Evolutionary conservation across 92 coral and sea anemone genomes (phyloP), one percentile per base, ranked within the genome.

Genomic region (Epizoanthus illoricatus): DNA sequence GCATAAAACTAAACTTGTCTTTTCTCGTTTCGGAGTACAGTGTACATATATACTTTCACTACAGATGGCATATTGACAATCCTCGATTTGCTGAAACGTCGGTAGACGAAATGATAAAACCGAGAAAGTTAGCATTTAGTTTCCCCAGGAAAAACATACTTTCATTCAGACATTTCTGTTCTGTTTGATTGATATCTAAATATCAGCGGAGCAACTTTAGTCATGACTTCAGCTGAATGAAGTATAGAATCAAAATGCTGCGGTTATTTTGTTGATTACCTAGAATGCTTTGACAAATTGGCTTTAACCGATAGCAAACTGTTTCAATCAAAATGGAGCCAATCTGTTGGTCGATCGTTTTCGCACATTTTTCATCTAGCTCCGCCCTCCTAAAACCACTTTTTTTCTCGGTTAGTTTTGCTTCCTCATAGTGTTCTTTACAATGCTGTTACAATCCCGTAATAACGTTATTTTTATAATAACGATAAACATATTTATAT

Each of bases 261-360:
- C 70, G 70, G 70, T 12, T 10, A 65, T 18, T 10, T 65, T 2
- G 41, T 7, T 52, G 56, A 52, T 52, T 52, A 9, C 56, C 10
- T 52, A 52, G 56, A 52, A 52, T 52, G 16, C 70, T 65, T 24
- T 65, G 70, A 65, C 42, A 65, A 28, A 65, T 65, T 65, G 70
- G 23, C 19, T 17, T 5, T 24, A 65, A 40, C 7, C 13, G 43
- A 28, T 65, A 65, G 40, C 18, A 12, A 28, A 17, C 41, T 28
- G 21, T 23, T 10, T 24, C 18, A 65, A 65, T 23, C 70, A 40
- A 6, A 65, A 28, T 40, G 12, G 43, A 28, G 15, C 40, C 15
- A 52, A 52, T 52, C 56, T 52, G 56, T 5, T 16, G 15, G 56
- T 52, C 56, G 56, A 52, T 64, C 36, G 28, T 20, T 23, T 64